Evolutionary conservation across 1,140 invertebrate species (phyloP).

Genomic region (Plectrocnemia conspersa): DNA sequence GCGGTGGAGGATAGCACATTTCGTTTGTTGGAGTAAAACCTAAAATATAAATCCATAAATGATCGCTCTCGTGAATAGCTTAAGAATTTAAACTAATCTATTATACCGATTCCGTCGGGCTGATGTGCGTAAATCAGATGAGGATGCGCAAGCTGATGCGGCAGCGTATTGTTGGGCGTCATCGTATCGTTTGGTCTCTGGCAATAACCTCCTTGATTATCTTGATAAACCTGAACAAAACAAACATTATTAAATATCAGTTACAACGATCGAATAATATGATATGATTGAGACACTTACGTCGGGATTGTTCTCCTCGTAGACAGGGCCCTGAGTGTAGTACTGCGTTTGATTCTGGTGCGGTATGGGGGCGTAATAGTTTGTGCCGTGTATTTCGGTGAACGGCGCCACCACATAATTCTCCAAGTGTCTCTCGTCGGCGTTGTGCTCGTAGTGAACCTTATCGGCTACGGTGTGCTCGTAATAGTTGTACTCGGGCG

Average conservation of each 20-base stretch:
- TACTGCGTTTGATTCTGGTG: neutral
- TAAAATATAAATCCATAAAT: slow-evolving; percentile 1
- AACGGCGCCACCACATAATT: slow-evolving; percentile 9
- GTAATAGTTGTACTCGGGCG: neutral
- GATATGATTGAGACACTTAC: neutral
- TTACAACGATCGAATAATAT: neutral
- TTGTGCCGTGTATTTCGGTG: slow-evolving; percentile 4
- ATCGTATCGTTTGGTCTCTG: slow-evolving; percentile 1
- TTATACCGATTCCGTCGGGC: neutral
- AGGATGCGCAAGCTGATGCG: slow-evolving; percentile 4
- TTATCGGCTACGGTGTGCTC: no score
- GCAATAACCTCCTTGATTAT: neutral
- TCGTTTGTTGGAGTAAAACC: slow-evolving; percentile 2
- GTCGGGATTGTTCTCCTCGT: slow-evolving; percentile 10
- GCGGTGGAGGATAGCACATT: slow-evolving; percentile 7
- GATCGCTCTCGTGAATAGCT: neutral
- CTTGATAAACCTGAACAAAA: slow-evolving; percentile 11
- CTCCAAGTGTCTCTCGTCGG: slow-evolving; percentile 1
- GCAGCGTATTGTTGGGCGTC: neutral
- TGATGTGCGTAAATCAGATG: slow-evolving; percentile 13
- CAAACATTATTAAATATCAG: neutral
- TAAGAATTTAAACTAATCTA: neutral
- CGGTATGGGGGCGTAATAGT: slow-evolving; percentile 2
- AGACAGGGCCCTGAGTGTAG: slow-evolving; percentile 3
- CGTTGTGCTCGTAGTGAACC: neutral